Evolutionary conservation across 2,113 vertebrate species (phyloP).

Genomic region (Sigmodon hispidus): DNA sequence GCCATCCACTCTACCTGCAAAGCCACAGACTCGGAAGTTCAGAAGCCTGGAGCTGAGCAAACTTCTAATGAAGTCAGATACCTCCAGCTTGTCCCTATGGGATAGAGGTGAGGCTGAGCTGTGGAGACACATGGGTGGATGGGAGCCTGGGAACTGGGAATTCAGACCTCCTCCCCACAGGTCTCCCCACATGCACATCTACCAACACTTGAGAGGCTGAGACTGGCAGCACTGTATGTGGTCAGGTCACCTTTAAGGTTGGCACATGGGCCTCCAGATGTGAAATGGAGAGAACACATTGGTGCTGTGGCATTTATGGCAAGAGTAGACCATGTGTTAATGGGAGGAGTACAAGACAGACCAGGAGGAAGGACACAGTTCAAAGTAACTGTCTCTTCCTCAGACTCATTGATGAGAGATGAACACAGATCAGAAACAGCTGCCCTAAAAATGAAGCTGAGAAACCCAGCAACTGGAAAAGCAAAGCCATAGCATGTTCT

Average conservation of each 20-base stretch:
- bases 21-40: not conserved
- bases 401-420: not conserved
- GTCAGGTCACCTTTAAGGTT: not conserved
- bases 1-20: no score
- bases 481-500: rapidly evolving
- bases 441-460: not conserved
- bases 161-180: no score
- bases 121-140: no score
- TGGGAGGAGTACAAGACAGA: not conserved
- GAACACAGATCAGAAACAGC: not conserved
- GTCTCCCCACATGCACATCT: not conserved
- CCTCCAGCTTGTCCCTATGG: not conserved
- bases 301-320: not conserved
- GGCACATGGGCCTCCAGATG: not conserved
- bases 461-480: no score
- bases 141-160: not conserved
- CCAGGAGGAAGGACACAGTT: no score
- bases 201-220: not conserved
- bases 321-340: not conserved
- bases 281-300: not conserved
- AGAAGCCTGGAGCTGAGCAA: not conserved
- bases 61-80: not conserved
- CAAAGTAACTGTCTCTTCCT: not conserved
- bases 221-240: not conserved
- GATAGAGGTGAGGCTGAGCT: not conserved